Base-by-base conservation (phyloP, 2,888 invertebrate species). In the Drepanosiphum platanoidis region DNA sequence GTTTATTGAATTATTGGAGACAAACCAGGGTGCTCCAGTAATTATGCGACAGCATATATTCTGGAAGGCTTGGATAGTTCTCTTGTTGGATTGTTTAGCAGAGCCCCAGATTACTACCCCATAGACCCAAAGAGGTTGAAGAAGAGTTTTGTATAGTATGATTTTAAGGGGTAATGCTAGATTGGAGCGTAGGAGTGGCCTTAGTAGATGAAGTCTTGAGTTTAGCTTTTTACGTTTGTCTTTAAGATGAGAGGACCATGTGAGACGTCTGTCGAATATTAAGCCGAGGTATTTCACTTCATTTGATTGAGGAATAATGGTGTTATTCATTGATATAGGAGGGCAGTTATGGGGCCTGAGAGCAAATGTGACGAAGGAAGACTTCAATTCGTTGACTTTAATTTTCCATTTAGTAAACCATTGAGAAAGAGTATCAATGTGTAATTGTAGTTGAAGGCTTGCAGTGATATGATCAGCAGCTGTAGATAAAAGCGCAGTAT, bases 221-320 rank as follows among this genome's bases (percentile, higher is more conserved):
- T 30, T 42, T 0, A 88, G 86, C 77, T 88, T 86, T n/a, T 77
- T 86, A 77, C 86, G 83, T 87, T 88, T 88, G 36, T 86, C 86
- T 68, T 86, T 87, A 13, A 88, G 86, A 71, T 88, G 88, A 27
- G 81, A 74, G 84, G 86, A 86, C 87, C 87, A 88, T 61, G 86
- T 86, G 39, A 39, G 18, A 39, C 39, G 80, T 42, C 86, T 71
- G 74, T 88, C 87, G 11, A 88, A 86, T 58, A 87, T 86, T 30
- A 88, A 87, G 27, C 87, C 88, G 1, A 88, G 87, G 81, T 88
- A 88, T 87, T 88, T 87, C 87, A 88, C 0, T 82, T 77, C 68
- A 58, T 87, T 86, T 27, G 34, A 66, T 30, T 71, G 71, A 32
- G 88, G 87, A 1, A 88, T 72, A 18, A 66, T 27, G n/a, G 15